phyloP scores from a whole-genome alignment of 2,888 invertebrate species.

The Anaspis maculata region DNA sequence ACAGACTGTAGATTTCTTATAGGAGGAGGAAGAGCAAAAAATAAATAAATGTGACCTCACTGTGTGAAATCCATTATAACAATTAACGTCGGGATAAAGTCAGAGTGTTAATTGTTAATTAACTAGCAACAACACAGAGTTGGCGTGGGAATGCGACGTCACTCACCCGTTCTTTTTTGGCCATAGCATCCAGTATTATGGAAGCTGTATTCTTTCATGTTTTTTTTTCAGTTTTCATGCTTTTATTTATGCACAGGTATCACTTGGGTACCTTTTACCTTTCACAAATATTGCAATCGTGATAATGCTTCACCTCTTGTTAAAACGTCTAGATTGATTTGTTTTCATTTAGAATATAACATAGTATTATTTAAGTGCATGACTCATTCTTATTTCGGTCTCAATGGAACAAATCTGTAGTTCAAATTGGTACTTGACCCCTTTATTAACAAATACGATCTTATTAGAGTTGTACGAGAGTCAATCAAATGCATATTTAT shows the following conservation, averaged over 20 bases:
- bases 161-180: too few relatives aligned
- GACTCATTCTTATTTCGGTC: slow-evolving; percentile 26
- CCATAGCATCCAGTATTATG: too few relatives aligned
- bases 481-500: slow-evolving; percentile 2
- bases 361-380: slow-evolving; percentile 14
- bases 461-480: slow-evolving; percentile 23
- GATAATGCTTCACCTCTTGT: neutral
- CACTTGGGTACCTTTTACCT: too few relatives aligned
- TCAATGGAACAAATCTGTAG: slow-evolving; percentile 30
- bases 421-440: slow-evolving; percentile 29
- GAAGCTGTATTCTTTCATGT: slow-evolving; percentile 3
- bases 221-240: slow-evolving; percentile 9
- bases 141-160: slow-evolving; percentile 30
- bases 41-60: slow-evolving; percentile 29
- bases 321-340: slow-evolving; percentile 11
- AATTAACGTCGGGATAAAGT: slow-evolving; percentile 31
- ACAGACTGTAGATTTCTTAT: too few relatives aligned
- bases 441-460: slow-evolving; percentile 25
- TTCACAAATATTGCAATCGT: too few relatives aligned
- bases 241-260: too few relatives aligned
- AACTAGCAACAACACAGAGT: slow-evolving; percentile 29
- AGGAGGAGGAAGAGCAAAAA: too few relatives aligned
- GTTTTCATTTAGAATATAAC: slow-evolving; percentile 12
- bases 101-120: slow-evolving; percentile 34
- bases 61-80: slow-evolving; percentile 31